Base-by-base conservation (phyloP, 2,797 vertebrate species). In the Hyperoplus lanceolatus region DNA sequence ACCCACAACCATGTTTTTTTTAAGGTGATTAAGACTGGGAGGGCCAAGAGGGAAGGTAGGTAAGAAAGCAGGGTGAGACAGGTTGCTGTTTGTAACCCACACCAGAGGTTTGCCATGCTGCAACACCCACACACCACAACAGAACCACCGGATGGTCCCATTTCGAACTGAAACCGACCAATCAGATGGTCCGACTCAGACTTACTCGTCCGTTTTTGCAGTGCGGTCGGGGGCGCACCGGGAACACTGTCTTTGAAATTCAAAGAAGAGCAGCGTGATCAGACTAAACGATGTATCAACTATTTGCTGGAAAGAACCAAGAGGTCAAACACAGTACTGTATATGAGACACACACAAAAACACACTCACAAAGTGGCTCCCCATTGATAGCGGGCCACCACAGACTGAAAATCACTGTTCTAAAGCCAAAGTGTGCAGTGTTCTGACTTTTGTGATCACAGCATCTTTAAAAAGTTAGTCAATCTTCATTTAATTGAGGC, bases 131-230 rank as follows among this genome's bases (percentile, higher is more conserved):
- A 90, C 87, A 89, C 86, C 92, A 29, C 29, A 74, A 70, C 72
- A 83, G 71, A 85, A 81, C 85, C 89, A 90, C 75, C 74, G 12
- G 79, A 84, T 79, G 77, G 77, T 76, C 83, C 46, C 3, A 51
- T 79, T 90, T 86, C 73, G 53, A 64, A 61, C 39, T 50, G 77
- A 91, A 92, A 89, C 67, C 41, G 79, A 87, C 86, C 91, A 80
- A 76, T 86, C 82, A 87, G 90, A 80, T 80, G 91, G 87, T 82
- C 84, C 49, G 18, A 77, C 70, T 86, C 88, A 79, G 75, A 79
- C 97, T 98, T 97, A 99, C 97, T 75, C 92, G 91, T 42, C 90
- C 89, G 69, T 50, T 95, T 95, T 99, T 99, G 96, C 97, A 98
- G 81, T 97, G 96, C 69, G 96, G 97, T 90, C 97, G 95, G 90